Evolutionary conservation across 2,888 invertebrate species (phyloP), one percentile per base, ranked within the genome.

Genomic region (Drosophila koepferae): DNA sequence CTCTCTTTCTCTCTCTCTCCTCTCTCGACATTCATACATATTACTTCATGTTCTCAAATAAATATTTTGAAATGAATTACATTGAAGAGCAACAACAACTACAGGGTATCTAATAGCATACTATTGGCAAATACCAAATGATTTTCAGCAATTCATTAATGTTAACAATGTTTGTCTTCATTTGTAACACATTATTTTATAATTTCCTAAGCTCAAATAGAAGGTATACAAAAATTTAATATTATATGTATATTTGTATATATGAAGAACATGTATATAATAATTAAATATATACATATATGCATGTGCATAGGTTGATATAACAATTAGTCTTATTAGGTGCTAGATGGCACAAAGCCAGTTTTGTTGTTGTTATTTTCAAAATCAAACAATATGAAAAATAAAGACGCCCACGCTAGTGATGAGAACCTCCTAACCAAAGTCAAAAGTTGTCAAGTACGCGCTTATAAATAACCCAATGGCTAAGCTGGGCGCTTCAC

Each of bases 361-460:
- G 48, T 48, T 53, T 72, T 58, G 18, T 34, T 6, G 28, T 28
- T 28, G 6, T 28, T 74, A n/a, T 49, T 31, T 34, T 34, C 54
- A 28, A 60, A 77, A 53, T 12, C 44, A 77, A 61, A 43, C 3
- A 56, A 49, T 59, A 61, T 72, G 48, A 54, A 69, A 68, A 69
- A 68, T 68, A 55, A 31, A 49, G 23, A 80, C 68, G 36, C 84
- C 84, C 54, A 85, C 84, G 84, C 79, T 68, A 18, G 14, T n/a
- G 36, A 41, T 16, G 60, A 65, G 63, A 68, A 60, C 61, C 63
- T 65, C 58, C 44, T 54, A 54, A 36, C 51, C 65, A 62, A 55
- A 40, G 74, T 60, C 63, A 64, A 20, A 62, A 60, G 88, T 68
- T 62, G 72, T 89, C 85, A 89, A 89, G 89, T 89, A 73, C 88